phyloP scores from a whole-genome alignment of 2,113 vertebrate genomes.

The Corydoras sp. region DNA sequence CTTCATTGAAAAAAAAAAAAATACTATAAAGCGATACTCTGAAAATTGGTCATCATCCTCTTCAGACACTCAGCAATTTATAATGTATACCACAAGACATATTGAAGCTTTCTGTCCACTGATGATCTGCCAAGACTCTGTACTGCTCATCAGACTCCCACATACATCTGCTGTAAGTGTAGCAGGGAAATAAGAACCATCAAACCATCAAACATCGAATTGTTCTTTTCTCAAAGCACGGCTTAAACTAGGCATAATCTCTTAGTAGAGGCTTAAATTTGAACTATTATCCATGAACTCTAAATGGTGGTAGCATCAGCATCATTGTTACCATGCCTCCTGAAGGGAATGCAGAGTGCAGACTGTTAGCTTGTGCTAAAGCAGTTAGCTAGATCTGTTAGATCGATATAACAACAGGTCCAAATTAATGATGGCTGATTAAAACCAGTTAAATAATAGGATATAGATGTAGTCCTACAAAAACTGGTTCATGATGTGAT shows the following conservation, averaged over 20 bases:
- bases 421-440: neutral
- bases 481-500: too few relatives aligned
- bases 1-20: constrained; percentile 11
- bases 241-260: constrained; percentile 10
- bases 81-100: constrained; percentile 54
- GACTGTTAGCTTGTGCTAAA: too few relatives aligned
- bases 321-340: too few relatives aligned
- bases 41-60: constrained; percentile 26
- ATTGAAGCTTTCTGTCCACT: constrained; percentile 56
- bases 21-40: neutral
- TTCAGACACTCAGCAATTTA: constrained; percentile 42
- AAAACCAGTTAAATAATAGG: neutral
- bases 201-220: constrained; percentile 25
- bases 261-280: neutral
- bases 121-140: constrained; percentile 52
- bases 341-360: too few relatives aligned
- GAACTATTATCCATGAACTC: too few relatives aligned
- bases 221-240: constrained; percentile 5
- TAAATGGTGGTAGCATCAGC: too few relatives aligned
- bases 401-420: too few relatives aligned
- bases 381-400: too few relatives aligned
- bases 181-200: constrained; percentile 4
- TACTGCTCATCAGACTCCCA: constrained; percentile 54
- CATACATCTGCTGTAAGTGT: constrained; percentile 43
- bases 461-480: too few relatives aligned